These are phyloP conservation scores for Anarrhichthys ocellatus DNA, from an alignment of 2,113 vertebrate species.

Conservation along the genomic window DNA sequence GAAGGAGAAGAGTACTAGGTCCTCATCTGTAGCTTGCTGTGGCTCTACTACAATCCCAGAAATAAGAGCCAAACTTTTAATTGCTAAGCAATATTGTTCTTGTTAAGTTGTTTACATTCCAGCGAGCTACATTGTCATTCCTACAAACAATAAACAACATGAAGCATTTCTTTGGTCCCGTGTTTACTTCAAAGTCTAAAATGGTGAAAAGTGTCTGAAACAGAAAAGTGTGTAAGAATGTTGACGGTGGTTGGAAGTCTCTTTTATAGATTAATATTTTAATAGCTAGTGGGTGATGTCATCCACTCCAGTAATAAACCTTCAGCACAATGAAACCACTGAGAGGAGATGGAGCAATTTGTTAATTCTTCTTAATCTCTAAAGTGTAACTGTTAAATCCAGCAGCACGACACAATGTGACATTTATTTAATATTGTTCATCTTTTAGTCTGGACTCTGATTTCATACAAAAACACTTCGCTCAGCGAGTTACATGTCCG, in stretches of 20 bases:
- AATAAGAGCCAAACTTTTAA: not conserved
- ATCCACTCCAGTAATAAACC: no score
- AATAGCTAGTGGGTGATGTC: not conserved
- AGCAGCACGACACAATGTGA: no score
- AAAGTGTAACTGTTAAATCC: no score
- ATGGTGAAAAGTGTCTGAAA: not conserved
- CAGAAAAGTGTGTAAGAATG: no score
- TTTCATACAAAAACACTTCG: no score
- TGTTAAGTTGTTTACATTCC: constrained; percentile 20
- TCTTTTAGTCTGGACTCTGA: no score
- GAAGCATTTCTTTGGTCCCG: not conserved
- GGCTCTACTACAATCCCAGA: no score
- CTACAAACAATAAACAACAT: constrained; percentile 4
- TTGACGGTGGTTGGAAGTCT: not conserved
- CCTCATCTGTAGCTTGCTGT: not conserved
- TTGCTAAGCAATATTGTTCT: not conserved
- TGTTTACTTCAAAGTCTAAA: not conserved
- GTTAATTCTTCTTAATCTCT: no score
- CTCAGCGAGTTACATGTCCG: no score
- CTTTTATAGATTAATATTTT: not conserved
- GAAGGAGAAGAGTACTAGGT: constrained; percentile 47
- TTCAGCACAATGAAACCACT: no score
- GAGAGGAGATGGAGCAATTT: no score
- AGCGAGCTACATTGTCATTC: not conserved
- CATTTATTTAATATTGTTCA: not conserved